A percentile compares a stretch with the other conserved stretches of the same genome.
Conservation (phyloP, 2,113 vertebrate genomes). For the Calypte anna region DNA sequence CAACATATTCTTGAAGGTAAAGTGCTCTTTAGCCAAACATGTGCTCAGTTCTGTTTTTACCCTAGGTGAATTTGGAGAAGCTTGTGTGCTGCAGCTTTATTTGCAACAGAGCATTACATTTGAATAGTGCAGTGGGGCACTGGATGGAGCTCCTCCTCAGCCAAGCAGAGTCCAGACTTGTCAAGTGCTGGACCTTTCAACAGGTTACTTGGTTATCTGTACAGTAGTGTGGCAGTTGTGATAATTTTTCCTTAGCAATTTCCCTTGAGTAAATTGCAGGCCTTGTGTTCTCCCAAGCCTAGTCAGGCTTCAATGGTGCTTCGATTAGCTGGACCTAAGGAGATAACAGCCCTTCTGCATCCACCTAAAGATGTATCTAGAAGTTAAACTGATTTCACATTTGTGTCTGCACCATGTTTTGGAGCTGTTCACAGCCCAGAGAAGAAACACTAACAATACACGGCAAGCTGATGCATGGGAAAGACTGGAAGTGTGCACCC, state of each 20-base stretch:
- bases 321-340: background rate
- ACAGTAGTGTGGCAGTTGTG: fast-evolving
- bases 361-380: background rate
- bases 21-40: background rate
- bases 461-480: background rate
- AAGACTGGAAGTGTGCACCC: background rate
- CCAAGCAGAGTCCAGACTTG: background rate
- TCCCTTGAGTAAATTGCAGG: background rate
- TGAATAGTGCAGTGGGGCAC: background rate
- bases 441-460: background rate
- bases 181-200: background rate
- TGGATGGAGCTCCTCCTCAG: fast-evolving
- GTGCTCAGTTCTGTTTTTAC: background rate
- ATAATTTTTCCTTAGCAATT: background rate
- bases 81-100: background rate
- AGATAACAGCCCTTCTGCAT: background rate
- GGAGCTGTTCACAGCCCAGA: background rate
- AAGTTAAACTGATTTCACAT: background rate
- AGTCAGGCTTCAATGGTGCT: background rate
- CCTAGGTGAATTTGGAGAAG: background rate
- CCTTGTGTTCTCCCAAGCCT: background rate
- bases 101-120: background rate
- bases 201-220: background rate
- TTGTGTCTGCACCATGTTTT: background rate
- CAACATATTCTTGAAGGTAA: background rate